These are phyloP conservation scores for Otolemur crassicaudatus DNA, from an alignment of 2,797 vertebrate species.

Conservation along the genomic window DNA sequence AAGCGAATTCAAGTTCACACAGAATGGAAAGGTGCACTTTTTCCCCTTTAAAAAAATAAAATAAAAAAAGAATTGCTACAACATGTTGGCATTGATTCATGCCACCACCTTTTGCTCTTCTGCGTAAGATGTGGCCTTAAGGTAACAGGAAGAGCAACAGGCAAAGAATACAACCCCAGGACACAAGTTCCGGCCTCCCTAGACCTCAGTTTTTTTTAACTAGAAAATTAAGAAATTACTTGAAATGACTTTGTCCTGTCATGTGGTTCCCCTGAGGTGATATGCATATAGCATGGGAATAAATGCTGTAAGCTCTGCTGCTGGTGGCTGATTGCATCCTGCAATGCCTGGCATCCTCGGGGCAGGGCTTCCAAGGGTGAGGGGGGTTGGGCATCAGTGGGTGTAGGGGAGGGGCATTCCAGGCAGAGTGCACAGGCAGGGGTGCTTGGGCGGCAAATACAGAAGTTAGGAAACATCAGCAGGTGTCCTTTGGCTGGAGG, in stretches of 20 bases:
- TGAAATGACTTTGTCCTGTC: neutral
- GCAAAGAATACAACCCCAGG: neutral
- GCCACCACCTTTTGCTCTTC: neutral
- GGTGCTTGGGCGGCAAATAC: neutral
- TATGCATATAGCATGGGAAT: neutral
- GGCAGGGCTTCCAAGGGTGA: neutral
- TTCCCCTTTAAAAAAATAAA: neutral
- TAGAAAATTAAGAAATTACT: neutral
- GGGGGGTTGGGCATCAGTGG: neutral
- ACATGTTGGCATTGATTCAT: neutral
- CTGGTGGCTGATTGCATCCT: rapidly evolving
- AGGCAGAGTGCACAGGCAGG: neutral
- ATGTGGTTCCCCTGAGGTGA: neutral
- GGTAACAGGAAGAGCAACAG: neutral
- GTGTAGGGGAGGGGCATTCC: neutral
- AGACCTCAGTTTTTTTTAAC: neutral
- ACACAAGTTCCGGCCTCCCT: neutral
- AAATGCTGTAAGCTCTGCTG: rapidly evolving
- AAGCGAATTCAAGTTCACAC: neutral
- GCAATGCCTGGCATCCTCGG: rapidly evolving
- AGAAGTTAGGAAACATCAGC: neutral
- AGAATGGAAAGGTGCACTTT: neutral
- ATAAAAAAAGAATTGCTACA: neutral
- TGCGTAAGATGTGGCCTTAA: neutral
- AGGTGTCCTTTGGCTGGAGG: neutral